Evolutionary conservation across 2,888 invertebrate genomes (phyloP).

Genomic region (Drosophila melanocephala): DNA sequence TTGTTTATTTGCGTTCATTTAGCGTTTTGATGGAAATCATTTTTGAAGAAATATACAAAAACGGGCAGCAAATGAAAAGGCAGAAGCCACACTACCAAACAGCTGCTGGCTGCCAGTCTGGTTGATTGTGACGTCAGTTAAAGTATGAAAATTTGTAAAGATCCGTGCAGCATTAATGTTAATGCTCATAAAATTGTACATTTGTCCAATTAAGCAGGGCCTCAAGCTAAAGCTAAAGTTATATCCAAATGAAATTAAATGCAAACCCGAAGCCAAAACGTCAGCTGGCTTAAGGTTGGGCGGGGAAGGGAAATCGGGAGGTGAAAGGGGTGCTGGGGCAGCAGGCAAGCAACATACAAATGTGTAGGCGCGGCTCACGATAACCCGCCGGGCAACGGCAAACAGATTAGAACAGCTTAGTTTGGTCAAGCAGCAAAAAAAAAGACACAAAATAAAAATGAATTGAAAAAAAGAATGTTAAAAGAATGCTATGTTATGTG

Average conservation of each 20-base stretch:
- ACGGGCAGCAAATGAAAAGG: constrained; percentile 34
- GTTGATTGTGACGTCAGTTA: constrained; percentile 59
- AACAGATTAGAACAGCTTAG: constrained; percentile 78
- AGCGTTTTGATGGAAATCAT: constrained; percentile 70
- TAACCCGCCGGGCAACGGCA: constrained; percentile 51
- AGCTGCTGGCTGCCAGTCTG: constrained; percentile 53
- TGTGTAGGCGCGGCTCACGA: constrained; percentile 21
- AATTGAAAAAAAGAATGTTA: constrained; percentile 19
- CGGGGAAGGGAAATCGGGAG: not conserved
- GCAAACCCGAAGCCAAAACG: constrained; percentile 31
- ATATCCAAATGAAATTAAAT: constrained; percentile 59
- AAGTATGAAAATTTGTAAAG: constrained; percentile 36
- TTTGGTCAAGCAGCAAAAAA: constrained; percentile 25
- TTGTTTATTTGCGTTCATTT: constrained; percentile 72
- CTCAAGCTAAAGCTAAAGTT: constrained; percentile 49
- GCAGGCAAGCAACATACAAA: constrained; percentile 3
- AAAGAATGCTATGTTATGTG: constrained; percentile 30
- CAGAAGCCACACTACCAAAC: constrained; percentile 45
- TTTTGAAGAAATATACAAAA: constrained; percentile 53
- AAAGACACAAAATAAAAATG: constrained; percentile 22
- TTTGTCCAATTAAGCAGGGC: constrained; percentile 49
- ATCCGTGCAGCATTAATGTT: constrained; percentile 19
- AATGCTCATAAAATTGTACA: constrained; percentile 29
- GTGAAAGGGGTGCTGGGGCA: not conserved
- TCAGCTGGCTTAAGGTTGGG: not conserved